These are phyloP conservation scores for Cryptoblepharus egeriae DNA, from an alignment of 2,797 vertebrate species.

Conservation along the genomic window DNA sequence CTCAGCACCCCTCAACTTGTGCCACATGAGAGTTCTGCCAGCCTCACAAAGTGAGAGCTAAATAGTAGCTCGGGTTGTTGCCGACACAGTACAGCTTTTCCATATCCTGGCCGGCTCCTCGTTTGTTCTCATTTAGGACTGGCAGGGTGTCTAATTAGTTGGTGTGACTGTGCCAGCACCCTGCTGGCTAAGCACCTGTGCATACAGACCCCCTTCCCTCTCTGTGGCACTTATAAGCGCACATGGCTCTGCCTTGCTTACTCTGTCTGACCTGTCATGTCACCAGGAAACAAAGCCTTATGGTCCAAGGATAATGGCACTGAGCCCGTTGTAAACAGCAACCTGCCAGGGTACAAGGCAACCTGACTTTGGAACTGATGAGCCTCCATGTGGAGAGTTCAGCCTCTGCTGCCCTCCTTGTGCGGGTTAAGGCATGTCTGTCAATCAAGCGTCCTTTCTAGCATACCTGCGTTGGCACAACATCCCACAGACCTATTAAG, in stretches of 20 bases:
- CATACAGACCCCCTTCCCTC: conserved; percentile 66
- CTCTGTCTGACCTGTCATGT: conserved; percentile 55
- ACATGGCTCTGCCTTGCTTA: conserved; percentile 22
- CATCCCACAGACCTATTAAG: not conserved
- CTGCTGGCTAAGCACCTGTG: conserved; percentile 75
- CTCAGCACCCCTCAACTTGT: not conserved
- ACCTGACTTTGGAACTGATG: not conserved
- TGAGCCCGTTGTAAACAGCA: conserved; percentile 8
- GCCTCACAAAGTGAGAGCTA: conserved; percentile 34
- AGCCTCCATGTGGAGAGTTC: not conserved
- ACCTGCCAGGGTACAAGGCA: not conserved
- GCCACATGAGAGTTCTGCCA: not conserved
- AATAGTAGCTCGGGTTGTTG: not conserved
- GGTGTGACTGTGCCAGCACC: conserved; percentile 62
- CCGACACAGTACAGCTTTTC: not conserved
- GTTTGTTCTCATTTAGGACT: conserved; percentile 73
- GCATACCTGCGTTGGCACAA: not conserved
- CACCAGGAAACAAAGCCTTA: conserved; percentile 44
- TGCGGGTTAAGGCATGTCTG: not conserved
- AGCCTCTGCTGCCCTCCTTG: not conserved
- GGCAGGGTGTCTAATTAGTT: conserved; percentile 74
- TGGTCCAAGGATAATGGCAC: not conserved
- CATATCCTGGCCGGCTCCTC: conserved; percentile 56
- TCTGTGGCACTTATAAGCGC: conserved; percentile 58
- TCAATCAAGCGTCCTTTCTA: not conserved